These are phyloP conservation scores for Lissocephala sabroskyi DNA, from an alignment of 2,888 invertebrate genomes.

Conservation along the genomic window DNA sequence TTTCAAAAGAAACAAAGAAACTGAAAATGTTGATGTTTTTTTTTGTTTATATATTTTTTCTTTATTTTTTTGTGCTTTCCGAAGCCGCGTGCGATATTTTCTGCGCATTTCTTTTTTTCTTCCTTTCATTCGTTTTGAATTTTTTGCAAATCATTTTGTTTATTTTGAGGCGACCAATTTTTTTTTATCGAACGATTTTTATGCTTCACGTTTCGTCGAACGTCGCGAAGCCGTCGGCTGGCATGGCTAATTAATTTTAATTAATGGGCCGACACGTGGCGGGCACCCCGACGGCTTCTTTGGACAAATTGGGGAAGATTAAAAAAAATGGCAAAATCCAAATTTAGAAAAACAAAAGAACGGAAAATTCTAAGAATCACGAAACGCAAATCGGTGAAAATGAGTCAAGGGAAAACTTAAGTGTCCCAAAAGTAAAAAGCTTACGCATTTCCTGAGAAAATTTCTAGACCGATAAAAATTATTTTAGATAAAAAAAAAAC, in stretches of 20 bases:
- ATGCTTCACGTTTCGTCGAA: slow-evolving; percentile 2
- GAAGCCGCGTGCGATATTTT: slow-evolving; percentile 16
- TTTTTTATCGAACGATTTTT: slow-evolving; percentile 10
- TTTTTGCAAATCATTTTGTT: slow-evolving; percentile 48
- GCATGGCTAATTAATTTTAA: slow-evolving; percentile 21
- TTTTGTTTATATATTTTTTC: neutral
- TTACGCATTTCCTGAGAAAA: too few relatives aligned
- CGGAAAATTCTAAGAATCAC: too few relatives aligned
- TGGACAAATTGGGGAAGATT: too few relatives aligned
- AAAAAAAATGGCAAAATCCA: too few relatives aligned
- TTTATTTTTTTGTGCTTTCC: slow-evolving; percentile 19
- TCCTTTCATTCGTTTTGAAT: slow-evolving; percentile 1
- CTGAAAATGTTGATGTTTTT: slow-evolving; percentile 1
- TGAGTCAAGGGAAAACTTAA: too few relatives aligned
- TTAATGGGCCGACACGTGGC: slow-evolving; percentile 14
- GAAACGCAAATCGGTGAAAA: too few relatives aligned
- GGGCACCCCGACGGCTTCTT: too few relatives aligned
- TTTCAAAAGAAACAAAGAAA: slow-evolving; percentile 23
- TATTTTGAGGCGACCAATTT: slow-evolving; percentile 20
- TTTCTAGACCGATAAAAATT: too few relatives aligned
- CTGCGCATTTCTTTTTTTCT: slow-evolving; percentile 40
- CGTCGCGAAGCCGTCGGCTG: neutral
- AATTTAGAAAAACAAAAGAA: too few relatives aligned
- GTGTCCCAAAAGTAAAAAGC: too few relatives aligned
- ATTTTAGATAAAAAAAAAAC: too few relatives aligned